A percentile compares a stretch with the other conserved stretches of the same genome.
phyloP scores from a whole-genome alignment of 1,140 invertebrate species.

The Drosophila auraria region DNA sequence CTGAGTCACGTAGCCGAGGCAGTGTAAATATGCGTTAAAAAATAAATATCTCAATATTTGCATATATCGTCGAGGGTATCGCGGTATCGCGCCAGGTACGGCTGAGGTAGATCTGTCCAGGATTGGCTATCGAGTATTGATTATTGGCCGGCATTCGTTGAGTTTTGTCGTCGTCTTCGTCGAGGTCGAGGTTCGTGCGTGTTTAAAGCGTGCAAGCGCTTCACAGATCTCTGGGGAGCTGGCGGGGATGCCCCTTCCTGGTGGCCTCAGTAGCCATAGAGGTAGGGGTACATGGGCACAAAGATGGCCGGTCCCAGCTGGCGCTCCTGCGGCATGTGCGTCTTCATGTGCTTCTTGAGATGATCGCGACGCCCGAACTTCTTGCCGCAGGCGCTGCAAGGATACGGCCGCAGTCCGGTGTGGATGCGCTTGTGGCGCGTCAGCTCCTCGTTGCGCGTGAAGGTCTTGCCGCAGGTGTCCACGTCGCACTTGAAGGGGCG shows the following conservation, averaged over 20 bases:
- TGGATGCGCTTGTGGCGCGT: constrained; percentile 96
- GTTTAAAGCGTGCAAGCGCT: constrained; percentile 80
- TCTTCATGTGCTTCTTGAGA: constrained; percentile 91
- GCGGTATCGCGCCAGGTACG: constrained; percentile 67
- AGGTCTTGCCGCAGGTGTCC: constrained; percentile 93
- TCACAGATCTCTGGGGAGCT: constrained; percentile 59
- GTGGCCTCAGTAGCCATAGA: constrained; percentile 75
- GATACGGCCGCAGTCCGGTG: constrained; percentile 92
- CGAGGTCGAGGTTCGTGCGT: constrained; percentile 25
- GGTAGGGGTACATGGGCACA: constrained; percentile 84
- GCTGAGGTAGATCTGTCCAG: constrained; percentile 69
- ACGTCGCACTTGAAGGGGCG: constrained; percentile 94
- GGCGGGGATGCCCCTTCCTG: not conserved
- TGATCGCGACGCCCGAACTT: constrained; percentile 96
- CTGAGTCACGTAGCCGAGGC: constrained; percentile 61
- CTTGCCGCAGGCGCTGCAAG: constrained; percentile 92
- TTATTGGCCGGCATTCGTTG: constrained; percentile 58
- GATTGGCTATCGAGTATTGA: constrained; percentile 21
- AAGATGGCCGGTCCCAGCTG: constrained; percentile 78
- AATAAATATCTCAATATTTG: constrained; percentile 81
- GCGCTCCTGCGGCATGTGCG: constrained; percentile 83
- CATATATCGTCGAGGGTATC: constrained; percentile 64
- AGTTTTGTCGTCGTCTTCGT: constrained; percentile 16
- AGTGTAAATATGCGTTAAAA: constrained; percentile 78
- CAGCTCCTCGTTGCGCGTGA: constrained; percentile 96